Percentiles rank a stretch among this genome's conserved stretches.
These are phyloP conservation scores for Drosophila neocordata DNA, from an alignment of 1,140 invertebrate species.

Conservation along the genomic window DNA sequence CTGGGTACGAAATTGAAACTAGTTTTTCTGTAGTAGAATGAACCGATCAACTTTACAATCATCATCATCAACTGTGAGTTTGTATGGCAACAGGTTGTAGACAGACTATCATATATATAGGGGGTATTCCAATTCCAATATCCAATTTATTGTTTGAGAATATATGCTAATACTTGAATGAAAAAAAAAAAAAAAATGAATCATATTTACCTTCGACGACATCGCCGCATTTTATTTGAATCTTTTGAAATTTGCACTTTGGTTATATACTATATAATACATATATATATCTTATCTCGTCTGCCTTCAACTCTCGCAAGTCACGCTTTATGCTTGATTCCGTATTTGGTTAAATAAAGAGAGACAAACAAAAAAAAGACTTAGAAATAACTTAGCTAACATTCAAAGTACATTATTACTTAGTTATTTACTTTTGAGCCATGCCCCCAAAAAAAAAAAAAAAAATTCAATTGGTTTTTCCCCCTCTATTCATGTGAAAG, in stretches of 20 bases:
- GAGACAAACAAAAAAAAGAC: too few relatives aligned
- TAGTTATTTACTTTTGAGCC: constrained; percentile 36
- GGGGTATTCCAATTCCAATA: constrained; percentile 36
- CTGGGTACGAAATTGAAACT: constrained; percentile 45
- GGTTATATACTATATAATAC: neutral
- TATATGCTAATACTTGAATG: constrained; percentile 72
- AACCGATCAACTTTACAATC: neutral
- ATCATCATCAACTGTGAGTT: neutral
- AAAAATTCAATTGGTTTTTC: constrained; percentile 40
- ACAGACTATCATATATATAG: neutral
- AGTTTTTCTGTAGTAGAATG: constrained; percentile 33
- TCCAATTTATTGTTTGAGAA: constrained; percentile 61
- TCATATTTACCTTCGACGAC: constrained; percentile 74
- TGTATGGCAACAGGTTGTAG: constrained; percentile 32
- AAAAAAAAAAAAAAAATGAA: constrained; percentile 55
- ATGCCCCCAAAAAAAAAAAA: constrained; percentile 20
- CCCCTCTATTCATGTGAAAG: constrained; percentile 20
- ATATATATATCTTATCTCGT: constrained; percentile 25
- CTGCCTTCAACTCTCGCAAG: constrained; percentile 46
- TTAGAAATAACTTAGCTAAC: neutral
- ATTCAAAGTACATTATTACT: constrained; percentile 22
- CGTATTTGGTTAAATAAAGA: constrained; percentile 34
- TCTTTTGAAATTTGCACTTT: constrained; percentile 51
- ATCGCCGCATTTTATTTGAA: constrained; percentile 53
- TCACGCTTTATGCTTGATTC: constrained; percentile 50